A percentile compares a stretch with the other conserved stretches of the same genome.
These are phyloP conservation scores for Arctia plantaginis DNA, from an alignment of 2,888 invertebrate species.

Conservation along the genomic window DNA sequence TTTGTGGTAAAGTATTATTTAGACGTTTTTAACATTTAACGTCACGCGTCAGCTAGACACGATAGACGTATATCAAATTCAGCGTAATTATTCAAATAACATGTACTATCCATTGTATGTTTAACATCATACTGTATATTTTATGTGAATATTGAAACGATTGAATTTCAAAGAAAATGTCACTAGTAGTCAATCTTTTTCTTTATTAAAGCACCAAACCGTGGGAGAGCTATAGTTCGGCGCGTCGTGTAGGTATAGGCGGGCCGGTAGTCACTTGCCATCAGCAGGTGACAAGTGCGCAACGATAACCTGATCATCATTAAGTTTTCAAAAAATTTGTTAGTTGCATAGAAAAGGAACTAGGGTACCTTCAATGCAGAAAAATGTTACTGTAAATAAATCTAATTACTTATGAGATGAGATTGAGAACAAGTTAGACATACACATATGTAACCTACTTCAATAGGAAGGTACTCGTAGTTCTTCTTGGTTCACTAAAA, in stretches of 20 bases:
- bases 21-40: conserved; percentile 1
- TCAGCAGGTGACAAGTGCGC: too few species aligned
- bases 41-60: not conserved
- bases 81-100: not conserved
- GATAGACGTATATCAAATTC: not conserved
- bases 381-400: too few species aligned
- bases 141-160: not conserved
- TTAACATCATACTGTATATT: not conserved
- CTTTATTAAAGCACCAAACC: not conserved
- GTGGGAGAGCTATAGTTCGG: not conserved
- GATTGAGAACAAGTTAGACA: not conserved
- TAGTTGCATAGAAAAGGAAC: too few species aligned
- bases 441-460: too few species aligned
- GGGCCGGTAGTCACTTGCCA: too few species aligned
- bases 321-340: too few species aligned
- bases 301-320: too few species aligned
- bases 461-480: not conserved
- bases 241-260: too few species aligned
- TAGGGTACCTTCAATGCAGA: too few species aligned
- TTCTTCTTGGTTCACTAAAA: not conserved
- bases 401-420: not conserved
- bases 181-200: not conserved
- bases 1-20: not conserved
- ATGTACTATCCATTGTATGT: not conserved
- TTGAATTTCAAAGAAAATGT: not conserved